Conservation (phyloP, 2,888 invertebrate species). For the Erebia palarica region DNA sequence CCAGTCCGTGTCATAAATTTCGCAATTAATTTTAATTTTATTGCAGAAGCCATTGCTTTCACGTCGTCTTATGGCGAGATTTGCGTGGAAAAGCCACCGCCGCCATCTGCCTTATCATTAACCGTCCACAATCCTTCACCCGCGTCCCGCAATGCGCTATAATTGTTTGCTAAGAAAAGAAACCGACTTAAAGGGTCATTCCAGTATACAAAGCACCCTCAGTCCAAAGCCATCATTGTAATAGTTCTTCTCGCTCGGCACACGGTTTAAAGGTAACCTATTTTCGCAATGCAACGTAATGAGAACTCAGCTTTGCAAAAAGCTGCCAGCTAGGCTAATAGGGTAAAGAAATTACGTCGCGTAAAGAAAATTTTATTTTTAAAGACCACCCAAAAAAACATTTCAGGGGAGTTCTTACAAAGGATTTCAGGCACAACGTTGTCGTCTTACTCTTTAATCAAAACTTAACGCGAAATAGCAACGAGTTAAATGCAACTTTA, state of each 20-base stretch:
- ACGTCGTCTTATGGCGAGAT: slow-evolving; percentile 72
- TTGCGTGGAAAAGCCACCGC: slow-evolving; percentile 70
- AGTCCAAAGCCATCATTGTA: slow-evolving; percentile 73
- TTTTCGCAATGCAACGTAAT: slow-evolving; percentile 64
- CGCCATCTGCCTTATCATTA: slow-evolving; percentile 70
- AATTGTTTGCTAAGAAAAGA: slow-evolving; percentile 71
- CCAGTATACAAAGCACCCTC: slow-evolving; percentile 53
- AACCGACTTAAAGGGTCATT: slow-evolving; percentile 58
- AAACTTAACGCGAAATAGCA: slow-evolving; percentile 63
- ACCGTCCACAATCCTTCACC: slow-evolving; percentile 64
- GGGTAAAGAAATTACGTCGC: slow-evolving; percentile 21
- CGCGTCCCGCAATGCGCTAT: slow-evolving; percentile 61
- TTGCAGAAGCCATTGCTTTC: slow-evolving; percentile 68
- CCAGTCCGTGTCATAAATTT: slow-evolving; percentile 62
- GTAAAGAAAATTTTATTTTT: slow-evolving; percentile 70
- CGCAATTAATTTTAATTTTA: slow-evolving; percentile 72
- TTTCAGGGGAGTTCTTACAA: slow-evolving; percentile 60
- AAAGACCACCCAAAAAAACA: slow-evolving; percentile 53
- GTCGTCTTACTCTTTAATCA: slow-evolving; percentile 61
- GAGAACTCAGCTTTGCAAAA: slow-evolving; percentile 72
- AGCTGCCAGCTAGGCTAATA: slow-evolving; percentile 38
- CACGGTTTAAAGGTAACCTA: slow-evolving; percentile 72
- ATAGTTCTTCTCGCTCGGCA: slow-evolving; percentile 65
- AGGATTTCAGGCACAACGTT: slow-evolving; percentile 53
- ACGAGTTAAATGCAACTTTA: slow-evolving; percentile 65